Conservation (phyloP, 2,888 invertebrate genomes). For the Camponotus fellah region DNA sequence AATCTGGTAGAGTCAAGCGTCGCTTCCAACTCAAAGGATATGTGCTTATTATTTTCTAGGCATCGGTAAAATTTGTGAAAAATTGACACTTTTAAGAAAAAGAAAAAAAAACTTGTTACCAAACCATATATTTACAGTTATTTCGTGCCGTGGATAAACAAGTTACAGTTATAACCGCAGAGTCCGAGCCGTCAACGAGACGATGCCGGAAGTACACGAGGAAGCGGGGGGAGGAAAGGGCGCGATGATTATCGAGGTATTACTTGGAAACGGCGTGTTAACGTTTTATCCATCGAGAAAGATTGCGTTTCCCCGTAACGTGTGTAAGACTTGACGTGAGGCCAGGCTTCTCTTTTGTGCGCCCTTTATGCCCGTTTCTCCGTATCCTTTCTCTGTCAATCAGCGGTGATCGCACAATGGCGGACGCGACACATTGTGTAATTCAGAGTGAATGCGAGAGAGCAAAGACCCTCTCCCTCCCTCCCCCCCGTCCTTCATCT, state of each 20-base stretch:
- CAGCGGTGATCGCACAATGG: conserved; percentile 61
- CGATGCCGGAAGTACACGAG: conserved; percentile 5
- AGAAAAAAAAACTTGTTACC: background rate
- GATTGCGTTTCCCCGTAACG: conserved; percentile 26
- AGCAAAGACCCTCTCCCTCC: background rate
- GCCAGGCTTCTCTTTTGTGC: conserved; percentile 53
- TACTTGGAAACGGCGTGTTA: conserved; percentile 24
- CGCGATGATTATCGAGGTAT: conserved; percentile 3
- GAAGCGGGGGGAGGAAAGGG: background rate
- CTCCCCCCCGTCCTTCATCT: background rate
- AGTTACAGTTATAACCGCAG: conserved; percentile 31
- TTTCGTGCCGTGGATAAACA: background rate
- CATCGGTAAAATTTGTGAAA: too few species aligned
- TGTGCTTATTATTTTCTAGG: too few species aligned
- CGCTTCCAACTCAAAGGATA: background rate
- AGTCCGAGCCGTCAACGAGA: background rate
- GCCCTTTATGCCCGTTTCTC: conserved; percentile 52
- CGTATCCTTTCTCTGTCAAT: conserved; percentile 72
- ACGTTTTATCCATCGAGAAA: conserved; percentile 19
- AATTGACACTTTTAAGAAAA: background rate
- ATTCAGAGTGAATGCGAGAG: conserved; percentile 67
- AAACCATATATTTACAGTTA: background rate
- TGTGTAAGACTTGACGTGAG: conserved; percentile 35
- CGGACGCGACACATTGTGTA: conserved; percentile 72
- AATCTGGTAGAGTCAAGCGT: conserved; percentile 5